phyloP scores from a whole-genome alignment of 2,797 vertebrate genomes.

The Nothura maculosa region DNA sequence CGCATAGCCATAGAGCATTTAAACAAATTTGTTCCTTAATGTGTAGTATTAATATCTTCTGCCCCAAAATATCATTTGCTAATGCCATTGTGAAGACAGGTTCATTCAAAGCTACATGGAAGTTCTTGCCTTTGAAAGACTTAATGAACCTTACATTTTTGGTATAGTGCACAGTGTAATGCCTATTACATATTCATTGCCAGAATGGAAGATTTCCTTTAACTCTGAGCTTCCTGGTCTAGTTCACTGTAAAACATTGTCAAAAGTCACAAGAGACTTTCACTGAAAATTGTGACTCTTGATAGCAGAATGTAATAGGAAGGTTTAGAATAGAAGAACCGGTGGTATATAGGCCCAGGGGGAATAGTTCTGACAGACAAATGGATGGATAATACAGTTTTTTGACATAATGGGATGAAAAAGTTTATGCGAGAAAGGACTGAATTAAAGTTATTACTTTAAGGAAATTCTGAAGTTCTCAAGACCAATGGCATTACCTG shows the following conservation, averaged over 20 bases:
- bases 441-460: constrained; percentile 86
- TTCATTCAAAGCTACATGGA: constrained; percentile 84
- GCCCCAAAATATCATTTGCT: constrained; percentile 84
- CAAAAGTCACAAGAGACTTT: constrained; percentile 86
- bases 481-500: constrained; percentile 71
- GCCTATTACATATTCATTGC: constrained; percentile 88
- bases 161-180: constrained; percentile 85
- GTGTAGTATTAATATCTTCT: constrained; percentile 84
- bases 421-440: constrained; percentile 86
- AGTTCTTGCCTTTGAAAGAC: constrained; percentile 84
- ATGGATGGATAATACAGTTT: constrained; percentile 86
- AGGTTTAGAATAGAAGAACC: constrained; percentile 82
- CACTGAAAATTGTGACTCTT: constrained; percentile 86
- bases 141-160: constrained; percentile 90
- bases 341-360: constrained; percentile 80
- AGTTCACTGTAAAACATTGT: constrained; percentile 86
- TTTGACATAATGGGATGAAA: constrained; percentile 87
- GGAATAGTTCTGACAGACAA: constrained; percentile 87
- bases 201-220: constrained; percentile 86
- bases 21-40: constrained; percentile 87
- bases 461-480: constrained; percentile 83
- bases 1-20: constrained; percentile 81
- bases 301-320: constrained; percentile 84
- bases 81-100: constrained; percentile 82
- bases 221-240: constrained; percentile 86